Percentiles rank a stretch among this genome's conserved stretches.
These are phyloP conservation scores for Marmota monax DNA, from an alignment of 2,113 vertebrate species.

Conservation along the genomic window DNA sequence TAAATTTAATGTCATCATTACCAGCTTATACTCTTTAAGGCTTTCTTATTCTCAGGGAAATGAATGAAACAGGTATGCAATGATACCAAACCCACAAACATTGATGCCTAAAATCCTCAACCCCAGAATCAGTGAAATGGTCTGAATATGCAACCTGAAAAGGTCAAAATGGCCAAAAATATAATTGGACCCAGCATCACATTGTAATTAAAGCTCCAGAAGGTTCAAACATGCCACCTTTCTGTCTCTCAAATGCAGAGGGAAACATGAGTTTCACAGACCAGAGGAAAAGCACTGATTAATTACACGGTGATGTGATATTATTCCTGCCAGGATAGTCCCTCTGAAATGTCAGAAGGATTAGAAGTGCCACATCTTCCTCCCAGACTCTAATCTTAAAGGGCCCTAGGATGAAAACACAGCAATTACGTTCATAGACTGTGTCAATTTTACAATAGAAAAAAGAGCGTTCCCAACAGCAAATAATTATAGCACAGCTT, in stretches of 20 bases:
- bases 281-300: slow-evolving; percentile 83
- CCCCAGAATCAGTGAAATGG: slow-evolving; percentile 53
- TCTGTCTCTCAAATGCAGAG: slow-evolving; percentile 82
- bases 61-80: slow-evolving; percentile 54
- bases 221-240: slow-evolving; percentile 74
- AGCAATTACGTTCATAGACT: slow-evolving; percentile 87
- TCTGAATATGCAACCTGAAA: slow-evolving; percentile 79
- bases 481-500: slow-evolving; percentile 89
- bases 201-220: slow-evolving; percentile 85
- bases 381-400: slow-evolving; percentile 86
- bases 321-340: slow-evolving; percentile 86
- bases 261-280: slow-evolving; percentile 83
- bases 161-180: slow-evolving; percentile 81
- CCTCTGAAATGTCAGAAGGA: slow-evolving; percentile 88
- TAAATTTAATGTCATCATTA: slow-evolving; percentile 75
- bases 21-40: slow-evolving; percentile 38
- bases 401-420: slow-evolving; percentile 86
- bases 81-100: slow-evolving; percentile 44
- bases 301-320: slow-evolving; percentile 86
- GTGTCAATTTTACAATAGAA: slow-evolving; percentile 87
- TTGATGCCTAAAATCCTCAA: slow-evolving; percentile 65
- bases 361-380: slow-evolving; percentile 86
- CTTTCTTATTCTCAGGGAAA: slow-evolving; percentile 5
- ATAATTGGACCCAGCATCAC: slow-evolving; percentile 84
- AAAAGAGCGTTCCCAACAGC: slow-evolving; percentile 86